Conservation (phyloP, 2,888 invertebrate species). For the Bellardia pandia region DNA sequence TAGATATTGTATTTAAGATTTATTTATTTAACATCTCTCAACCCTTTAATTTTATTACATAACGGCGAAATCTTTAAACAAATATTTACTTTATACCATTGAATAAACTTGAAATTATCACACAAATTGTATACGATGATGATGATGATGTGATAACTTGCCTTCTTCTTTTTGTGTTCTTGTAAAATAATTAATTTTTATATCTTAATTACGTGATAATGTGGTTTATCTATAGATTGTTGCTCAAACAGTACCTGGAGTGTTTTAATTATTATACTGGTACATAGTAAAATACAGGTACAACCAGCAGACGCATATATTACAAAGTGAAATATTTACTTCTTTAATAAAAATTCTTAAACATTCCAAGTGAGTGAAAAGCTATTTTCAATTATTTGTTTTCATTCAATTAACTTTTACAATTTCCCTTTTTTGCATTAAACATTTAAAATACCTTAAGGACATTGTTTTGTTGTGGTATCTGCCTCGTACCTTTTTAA, state of each 20-base stretch:
- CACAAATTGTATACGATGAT: too few relatives aligned
- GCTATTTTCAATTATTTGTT: slow-evolving; percentile 47
- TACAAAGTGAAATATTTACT: not conserved
- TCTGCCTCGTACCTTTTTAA: too few relatives aligned
- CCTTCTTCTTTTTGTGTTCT: not conserved
- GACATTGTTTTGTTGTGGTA: not conserved
- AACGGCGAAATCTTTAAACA: too few relatives aligned
- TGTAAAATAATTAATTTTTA: slow-evolving; percentile 44
- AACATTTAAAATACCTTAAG: slow-evolving; percentile 2
- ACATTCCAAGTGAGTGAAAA: not conserved
- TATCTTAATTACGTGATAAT: slow-evolving; percentile 59
- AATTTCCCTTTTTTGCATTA: slow-evolving; percentile 1
- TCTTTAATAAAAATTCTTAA: not conserved
- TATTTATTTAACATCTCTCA: too few relatives aligned
- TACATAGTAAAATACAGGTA: not conserved
- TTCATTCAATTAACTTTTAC: slow-evolving; percentile 46
- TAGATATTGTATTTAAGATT: too few relatives aligned
- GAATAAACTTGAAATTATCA: too few relatives aligned
- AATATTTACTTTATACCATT: too few relatives aligned
- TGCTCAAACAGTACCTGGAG: not conserved
- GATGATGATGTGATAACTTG: not conserved
- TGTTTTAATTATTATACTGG: not conserved
- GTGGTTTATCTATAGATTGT: slow-evolving; percentile 23
- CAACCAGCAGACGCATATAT: not conserved
- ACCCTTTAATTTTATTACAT: too few relatives aligned